A percentile compares a stretch with the other conserved stretches of the same genome.
Conservation (phyloP, 2,113 vertebrate genomes). For the Crotalus viridis region DNA sequence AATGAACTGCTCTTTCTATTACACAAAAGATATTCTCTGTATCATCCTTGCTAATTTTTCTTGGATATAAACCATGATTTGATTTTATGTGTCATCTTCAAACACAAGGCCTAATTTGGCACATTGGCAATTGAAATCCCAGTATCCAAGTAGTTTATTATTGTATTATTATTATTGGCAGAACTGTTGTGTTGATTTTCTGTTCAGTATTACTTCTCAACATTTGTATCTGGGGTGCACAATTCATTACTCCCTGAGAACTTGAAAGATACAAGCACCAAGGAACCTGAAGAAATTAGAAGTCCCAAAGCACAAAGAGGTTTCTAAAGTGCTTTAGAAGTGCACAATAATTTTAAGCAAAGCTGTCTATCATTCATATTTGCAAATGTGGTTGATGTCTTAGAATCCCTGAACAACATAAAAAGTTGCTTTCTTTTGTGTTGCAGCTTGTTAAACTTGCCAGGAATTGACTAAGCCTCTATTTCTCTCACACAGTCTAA, state of each 20-base stretch:
- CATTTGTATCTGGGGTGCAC: background rate
- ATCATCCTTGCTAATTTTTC: background rate
- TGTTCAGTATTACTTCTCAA: background rate
- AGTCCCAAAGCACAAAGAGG: background rate
- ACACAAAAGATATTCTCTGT: background rate
- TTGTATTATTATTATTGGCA: background rate
- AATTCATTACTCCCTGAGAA: background rate
- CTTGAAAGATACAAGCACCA: background rate
- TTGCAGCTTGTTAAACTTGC: background rate
- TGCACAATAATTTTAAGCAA: background rate
- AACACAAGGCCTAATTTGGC: background rate
- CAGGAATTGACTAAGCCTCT: background rate
- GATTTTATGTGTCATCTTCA: background rate
- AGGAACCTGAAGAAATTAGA: background rate
- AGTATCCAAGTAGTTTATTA: background rate
- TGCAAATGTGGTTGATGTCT: background rate
- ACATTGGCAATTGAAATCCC: background rate
- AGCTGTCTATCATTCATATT: background rate
- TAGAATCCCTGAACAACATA: background rate
- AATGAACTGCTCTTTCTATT: slow-evolving; percentile 12
- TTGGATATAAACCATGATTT: background rate
- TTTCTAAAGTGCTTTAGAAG: background rate
- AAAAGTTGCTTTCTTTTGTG: background rate
- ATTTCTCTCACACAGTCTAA: background rate
- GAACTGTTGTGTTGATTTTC: background rate